A percentile compares a stretch with the other conserved stretches of the same genome.
phyloP scores from a whole-genome alignment of 1,140 invertebrate species.

The Drosophila neocordata region DNA sequence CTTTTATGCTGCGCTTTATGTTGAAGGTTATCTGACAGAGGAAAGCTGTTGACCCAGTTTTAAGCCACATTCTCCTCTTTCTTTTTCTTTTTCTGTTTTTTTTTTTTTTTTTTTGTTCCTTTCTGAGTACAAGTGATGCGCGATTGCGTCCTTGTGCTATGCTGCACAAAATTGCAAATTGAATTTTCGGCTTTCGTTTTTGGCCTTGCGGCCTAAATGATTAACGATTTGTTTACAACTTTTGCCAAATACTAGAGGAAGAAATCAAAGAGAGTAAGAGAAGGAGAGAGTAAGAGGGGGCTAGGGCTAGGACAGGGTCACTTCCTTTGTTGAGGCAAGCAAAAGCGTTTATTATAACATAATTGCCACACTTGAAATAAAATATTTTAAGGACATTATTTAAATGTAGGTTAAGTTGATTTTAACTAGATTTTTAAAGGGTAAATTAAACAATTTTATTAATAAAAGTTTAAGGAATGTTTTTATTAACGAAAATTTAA shows the following conservation, averaged over 20 bases:
- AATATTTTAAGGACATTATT: neutral
- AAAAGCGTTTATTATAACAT: neutral
- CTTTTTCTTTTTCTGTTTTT: no score
- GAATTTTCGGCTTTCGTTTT: constrained; percentile 35
- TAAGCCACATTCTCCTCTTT: neutral
- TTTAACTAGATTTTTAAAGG: no score
- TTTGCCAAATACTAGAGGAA: constrained; percentile 2
- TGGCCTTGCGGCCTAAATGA: constrained; percentile 47
- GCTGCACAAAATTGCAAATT: constrained; percentile 48
- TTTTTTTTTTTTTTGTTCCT: no score
- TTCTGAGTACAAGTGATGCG: neutral
- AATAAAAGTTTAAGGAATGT: no score
- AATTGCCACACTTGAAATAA: constrained; percentile 22
- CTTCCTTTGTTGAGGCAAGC: constrained; percentile 10
- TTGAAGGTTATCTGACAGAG: constrained; percentile 65
- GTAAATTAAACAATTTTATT: no score
- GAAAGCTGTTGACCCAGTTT: constrained; percentile 64
- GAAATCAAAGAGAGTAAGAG: neutral
- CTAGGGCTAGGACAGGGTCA: constrained; percentile 5
- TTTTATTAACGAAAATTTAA: no score
- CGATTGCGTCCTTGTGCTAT: constrained; percentile 61
- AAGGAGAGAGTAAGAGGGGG: neutral
- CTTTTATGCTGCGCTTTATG: constrained; percentile 72
- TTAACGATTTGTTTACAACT: constrained; percentile 68
- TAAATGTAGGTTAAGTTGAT: no score